Base-by-base conservation (phyloP, 2,797 vertebrate genomes). In the Neosilurus mollespiculum region DNA sequence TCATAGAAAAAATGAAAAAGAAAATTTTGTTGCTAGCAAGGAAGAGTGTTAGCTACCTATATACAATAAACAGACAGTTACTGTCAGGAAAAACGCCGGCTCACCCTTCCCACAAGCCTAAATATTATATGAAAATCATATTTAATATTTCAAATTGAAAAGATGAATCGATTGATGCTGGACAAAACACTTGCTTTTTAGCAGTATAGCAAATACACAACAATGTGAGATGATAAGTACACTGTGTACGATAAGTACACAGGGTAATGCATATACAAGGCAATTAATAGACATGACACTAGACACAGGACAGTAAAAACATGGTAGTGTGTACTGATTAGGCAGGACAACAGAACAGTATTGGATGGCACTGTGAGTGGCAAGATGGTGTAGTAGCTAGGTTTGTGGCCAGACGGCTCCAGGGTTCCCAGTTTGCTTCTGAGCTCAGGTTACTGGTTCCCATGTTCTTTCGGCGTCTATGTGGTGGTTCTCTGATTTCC, bases 401-500 rank as follows among this genome's bases (percentile, higher is more conserved):
- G 30, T 24, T 80, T 66, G 2, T 49, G 66, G 10, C 62, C 9
- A 0, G 16, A 80, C 12, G 54, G 11, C 49, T 54, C 11, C 43
- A 80, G 43, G 24, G 11, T 51, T 20, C 59, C 59, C 37, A n/a
- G 56, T 49, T 34, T 65, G 61, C 30, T 67, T 34, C 16, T 67
- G 62, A 30, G 62, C 64, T 80, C 18, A 1, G 62, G 51, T 80
- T 67, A n/a, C 61, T 49, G 37, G 22, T 80, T 56, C 61, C 34
- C 56, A 54, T 34, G 64, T 79, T 54, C 16, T 66, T 66, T 8
- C 12, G 4, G 0, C 66, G 62, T 80, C 66, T 67, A 16, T 54
- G 62, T 79, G 20, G 18, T 56, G 37, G 22, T 78, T 49, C 75
- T 61, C 73, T 61, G 30, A 56, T 78, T 62, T 58, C 54, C 18